Evolutionary conservation across 2,113 vertebrate genomes (phyloP).

Genomic region (Corydoras maculifer): DNA sequence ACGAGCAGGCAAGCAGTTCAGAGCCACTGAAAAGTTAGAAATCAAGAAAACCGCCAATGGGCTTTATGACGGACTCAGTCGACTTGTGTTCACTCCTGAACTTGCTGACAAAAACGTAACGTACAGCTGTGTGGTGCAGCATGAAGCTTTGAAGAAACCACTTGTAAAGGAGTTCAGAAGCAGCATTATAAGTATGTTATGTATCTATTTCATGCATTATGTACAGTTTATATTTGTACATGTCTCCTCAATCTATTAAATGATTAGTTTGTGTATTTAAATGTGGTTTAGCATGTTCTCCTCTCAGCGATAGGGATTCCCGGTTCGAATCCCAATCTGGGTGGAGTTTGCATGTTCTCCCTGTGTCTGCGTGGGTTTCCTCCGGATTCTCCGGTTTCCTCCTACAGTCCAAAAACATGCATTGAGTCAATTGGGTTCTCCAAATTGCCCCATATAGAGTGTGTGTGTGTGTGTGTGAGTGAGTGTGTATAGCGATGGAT

Average conservation of each 20-base stretch:
- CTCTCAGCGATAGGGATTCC: no score
- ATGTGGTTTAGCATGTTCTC: no score
- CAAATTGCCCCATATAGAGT: no score
- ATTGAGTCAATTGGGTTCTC: no score
- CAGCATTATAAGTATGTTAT: slow-evolving; percentile 58
- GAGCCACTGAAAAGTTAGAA: slow-evolving; percentile 26
- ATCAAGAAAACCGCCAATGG: slow-evolving; percentile 48
- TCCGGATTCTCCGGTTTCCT: no score
- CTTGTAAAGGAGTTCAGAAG: slow-evolving; percentile 51
- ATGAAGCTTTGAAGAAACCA: slow-evolving; percentile 42
- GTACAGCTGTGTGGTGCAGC: slow-evolving; percentile 60
- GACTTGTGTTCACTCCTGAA: slow-evolving; percentile 55
- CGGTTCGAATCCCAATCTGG: no score
- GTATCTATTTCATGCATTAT: neutral
- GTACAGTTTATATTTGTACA: neutral
- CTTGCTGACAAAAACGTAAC: slow-evolving; percentile 56
- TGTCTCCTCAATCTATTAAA: neutral
- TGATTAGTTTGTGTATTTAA: no score
- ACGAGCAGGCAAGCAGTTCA: slow-evolving; percentile 47
- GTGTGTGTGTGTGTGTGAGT: no score
- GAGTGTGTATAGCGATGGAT: no score
- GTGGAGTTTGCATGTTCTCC: no score
- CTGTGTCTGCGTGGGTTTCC: no score
- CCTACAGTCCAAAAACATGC: no score
- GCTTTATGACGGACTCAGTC: slow-evolving; percentile 50